Evolutionary conservation across 2,888 invertebrate genomes (phyloP).

Genomic region (Oligia fasciuncula): DNA sequence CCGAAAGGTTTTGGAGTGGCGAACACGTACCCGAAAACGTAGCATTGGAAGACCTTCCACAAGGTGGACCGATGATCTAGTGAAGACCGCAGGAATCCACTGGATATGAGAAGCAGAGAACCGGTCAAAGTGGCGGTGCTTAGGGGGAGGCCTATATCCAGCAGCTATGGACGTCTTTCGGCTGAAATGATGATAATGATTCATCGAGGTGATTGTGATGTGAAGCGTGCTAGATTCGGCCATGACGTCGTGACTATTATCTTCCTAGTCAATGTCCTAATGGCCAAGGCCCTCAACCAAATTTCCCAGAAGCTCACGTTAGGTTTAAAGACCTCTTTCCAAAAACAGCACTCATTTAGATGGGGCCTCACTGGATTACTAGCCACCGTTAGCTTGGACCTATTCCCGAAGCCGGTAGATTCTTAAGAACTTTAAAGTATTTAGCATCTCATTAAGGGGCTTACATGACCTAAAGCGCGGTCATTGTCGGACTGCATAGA

Average conservation of each 20-base stretch:
- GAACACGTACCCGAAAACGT: no score
- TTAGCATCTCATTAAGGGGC: neutral
- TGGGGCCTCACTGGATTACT: no score
- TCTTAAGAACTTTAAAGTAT: neutral
- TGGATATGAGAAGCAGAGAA: neutral
- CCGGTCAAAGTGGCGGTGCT: neutral
- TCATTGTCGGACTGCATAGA: no score
- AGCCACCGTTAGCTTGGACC: neutral
- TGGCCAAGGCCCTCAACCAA: neutral
- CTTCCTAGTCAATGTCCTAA: neutral
- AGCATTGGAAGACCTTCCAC: neutral
- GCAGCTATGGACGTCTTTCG: neutral
- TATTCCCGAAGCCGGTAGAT: neutral
- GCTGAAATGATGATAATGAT: neutral
- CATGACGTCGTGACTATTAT: neutral
- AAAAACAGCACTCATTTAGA: neutral
- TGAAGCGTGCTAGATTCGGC: neutral
- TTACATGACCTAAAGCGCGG: no score
- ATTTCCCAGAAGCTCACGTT: neutral
- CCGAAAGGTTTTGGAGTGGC: neutral
- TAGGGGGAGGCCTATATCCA: neutral
- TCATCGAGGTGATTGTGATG: neutral
- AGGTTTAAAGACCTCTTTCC: neutral
- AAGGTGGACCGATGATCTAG: neutral
- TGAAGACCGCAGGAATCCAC: neutral